Evolutionary conservation across 2,113 vertebrate species (phyloP).

Genomic region (Brachionichthys hirsutus): DNA sequence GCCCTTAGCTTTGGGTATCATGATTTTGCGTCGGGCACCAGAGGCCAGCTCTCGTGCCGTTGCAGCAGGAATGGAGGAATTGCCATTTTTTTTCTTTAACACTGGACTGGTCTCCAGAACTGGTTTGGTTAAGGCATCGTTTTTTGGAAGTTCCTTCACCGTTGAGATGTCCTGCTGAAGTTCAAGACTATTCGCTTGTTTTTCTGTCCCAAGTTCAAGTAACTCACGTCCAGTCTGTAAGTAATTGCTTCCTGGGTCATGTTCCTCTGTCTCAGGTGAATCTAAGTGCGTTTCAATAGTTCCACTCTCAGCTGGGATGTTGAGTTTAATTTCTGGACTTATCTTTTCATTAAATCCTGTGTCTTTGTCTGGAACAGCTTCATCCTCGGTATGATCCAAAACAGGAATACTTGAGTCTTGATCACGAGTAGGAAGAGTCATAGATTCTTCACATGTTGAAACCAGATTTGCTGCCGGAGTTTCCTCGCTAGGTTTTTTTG

Average conservation of each 20-base stretch:
- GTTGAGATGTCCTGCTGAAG: conserved; percentile 11
- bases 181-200: not conserved
- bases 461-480: not conserved
- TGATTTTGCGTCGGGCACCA: conserved; percentile 92
- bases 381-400: conserved; percentile 7
- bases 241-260: not conserved
- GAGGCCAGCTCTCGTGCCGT: conserved; percentile 91
- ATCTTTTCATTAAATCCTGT: not conserved
- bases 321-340: conserved; percentile 25
- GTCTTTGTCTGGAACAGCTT: conserved; percentile 18
- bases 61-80: conserved; percentile 81
- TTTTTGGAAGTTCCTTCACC: conserved; percentile 13
- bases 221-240: not conserved
- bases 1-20: conserved; percentile 78
- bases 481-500: conserved; percentile 23
- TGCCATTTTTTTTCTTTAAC: conserved; percentile 61
- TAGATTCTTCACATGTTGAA: conserved; percentile 23
- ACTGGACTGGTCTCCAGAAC: conserved; percentile 56
- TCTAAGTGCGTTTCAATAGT: conserved; percentile 10
- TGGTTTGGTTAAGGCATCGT: conserved; percentile 6
- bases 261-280: conserved; percentile 19
- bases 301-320: conserved; percentile 2
- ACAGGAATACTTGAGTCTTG: not conserved
- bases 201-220: conserved; percentile 3
- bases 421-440: conserved; percentile 1